Conservation (phyloP, 2,888 invertebrate genomes). For the Sclerodermus sp. region DNA sequence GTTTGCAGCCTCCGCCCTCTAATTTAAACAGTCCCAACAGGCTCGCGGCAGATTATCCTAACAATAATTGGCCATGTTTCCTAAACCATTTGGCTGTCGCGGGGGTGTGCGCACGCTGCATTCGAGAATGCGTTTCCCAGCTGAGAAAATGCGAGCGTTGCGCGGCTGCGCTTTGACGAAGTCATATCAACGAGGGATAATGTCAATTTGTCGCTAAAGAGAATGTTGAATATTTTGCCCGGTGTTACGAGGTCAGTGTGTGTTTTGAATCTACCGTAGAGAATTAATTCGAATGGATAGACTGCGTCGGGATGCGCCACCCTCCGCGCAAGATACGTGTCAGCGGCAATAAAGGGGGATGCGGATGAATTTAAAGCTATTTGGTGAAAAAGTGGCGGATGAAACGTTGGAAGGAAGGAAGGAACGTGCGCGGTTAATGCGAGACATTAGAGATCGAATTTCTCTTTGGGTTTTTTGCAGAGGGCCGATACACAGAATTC, state of each 20-base stretch:
- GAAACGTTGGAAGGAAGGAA: no score
- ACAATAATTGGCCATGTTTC: slow-evolving; percentile 47
- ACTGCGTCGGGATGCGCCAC: not conserved
- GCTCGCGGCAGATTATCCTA: slow-evolving; percentile 50
- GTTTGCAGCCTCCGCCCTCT: slow-evolving; percentile 40
- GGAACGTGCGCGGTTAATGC: no score
- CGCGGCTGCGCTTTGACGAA: not conserved
- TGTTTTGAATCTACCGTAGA: not conserved
- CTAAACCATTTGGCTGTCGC: slow-evolving; percentile 28
- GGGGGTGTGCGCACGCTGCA: not conserved
- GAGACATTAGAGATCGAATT: no score
- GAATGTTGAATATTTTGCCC: no score
- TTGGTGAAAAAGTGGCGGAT: not conserved
- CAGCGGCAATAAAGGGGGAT: not conserved
- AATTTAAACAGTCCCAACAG: slow-evolving; percentile 53
- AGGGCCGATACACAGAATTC: no score
- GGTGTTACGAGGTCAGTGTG: no score
- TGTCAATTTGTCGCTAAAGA: no score
- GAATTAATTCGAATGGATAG: not conserved
- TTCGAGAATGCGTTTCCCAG: not conserved
- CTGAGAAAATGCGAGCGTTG: not conserved
- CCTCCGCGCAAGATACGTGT: not conserved
- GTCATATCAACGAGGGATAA: no score
- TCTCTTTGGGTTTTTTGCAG: no score
- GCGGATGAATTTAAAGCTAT: not conserved